A percentile compares a stretch with the other conserved stretches of the same genome.
phyloP scores from a whole-genome alignment of 2,888 invertebrate genomes.

The Nymphalis urticae region DNA sequence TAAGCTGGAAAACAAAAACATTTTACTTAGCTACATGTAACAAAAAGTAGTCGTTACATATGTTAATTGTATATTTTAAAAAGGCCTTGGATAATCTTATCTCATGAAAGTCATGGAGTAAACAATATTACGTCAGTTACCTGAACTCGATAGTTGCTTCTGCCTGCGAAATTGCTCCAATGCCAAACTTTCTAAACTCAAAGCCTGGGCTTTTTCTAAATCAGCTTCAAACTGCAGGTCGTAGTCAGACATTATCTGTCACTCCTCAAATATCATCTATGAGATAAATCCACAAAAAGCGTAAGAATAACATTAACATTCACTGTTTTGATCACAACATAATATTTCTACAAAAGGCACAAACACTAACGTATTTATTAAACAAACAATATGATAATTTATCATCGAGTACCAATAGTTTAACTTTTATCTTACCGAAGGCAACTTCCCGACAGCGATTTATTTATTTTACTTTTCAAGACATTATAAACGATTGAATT shows the following conservation, averaged over 20 bases:
- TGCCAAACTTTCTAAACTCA: conserved; percentile 92
- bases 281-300: conserved; percentile 53
- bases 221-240: conserved; percentile 93
- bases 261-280: conserved; percentile 55
- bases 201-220: conserved; percentile 92
- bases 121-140: conserved; percentile 74
- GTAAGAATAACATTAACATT: conserved; percentile 53
- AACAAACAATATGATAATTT: conserved; percentile 17
- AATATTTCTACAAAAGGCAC: conserved; percentile 28
- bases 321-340: conserved; percentile 35
- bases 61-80: conserved; percentile 5
- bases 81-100: conserved; percentile 47
- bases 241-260: conserved; percentile 83
- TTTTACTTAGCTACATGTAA: background rate
- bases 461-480: conserved; percentile 53
- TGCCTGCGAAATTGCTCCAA: conserved; percentile 90
- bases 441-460: conserved; percentile 50
- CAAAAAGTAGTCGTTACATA: background rate
- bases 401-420: conserved; percentile 13
- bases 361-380: conserved; percentile 37
- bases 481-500: conserved; percentile 54
- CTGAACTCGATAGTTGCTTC: conserved; percentile 79
- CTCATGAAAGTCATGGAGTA: conserved; percentile 46
- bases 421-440: conserved; percentile 51
- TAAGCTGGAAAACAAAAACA: background rate